phyloP scores from a whole-genome alignment of 2,888 invertebrate genomes.

The Andrena bicolor region DNA sequence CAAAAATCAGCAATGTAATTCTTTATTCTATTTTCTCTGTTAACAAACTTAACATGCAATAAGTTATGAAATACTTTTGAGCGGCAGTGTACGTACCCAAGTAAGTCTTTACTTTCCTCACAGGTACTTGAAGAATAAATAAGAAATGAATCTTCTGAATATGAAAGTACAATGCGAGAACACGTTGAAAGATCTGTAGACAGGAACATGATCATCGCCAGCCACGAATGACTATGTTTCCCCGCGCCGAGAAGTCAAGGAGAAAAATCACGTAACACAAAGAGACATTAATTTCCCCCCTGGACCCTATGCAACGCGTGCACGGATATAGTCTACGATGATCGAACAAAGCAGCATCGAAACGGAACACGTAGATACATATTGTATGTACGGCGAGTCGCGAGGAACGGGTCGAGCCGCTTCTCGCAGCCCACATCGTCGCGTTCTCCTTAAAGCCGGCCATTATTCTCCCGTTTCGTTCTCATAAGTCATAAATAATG shows the following conservation, averaged over 20 bases:
- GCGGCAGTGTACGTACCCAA: not conserved
- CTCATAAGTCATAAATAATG: conserved; percentile 49
- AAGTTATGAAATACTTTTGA: too few species aligned
- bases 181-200: not conserved
- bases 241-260: not conserved
- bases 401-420: conserved; percentile 15
- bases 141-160: too few species aligned
- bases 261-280: conserved; percentile 6
- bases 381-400: not conserved
- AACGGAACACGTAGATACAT: not conserved
- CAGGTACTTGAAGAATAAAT: too few species aligned
- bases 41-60: too few species aligned
- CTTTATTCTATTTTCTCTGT: too few species aligned
- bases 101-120: not conserved
- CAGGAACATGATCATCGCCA: not conserved
- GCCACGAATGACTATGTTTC: not conserved
- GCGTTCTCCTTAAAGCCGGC: conserved; percentile 5
- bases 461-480: conserved; percentile 48
- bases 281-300: conserved; percentile 21
- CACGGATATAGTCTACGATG: conserved; percentile 18
- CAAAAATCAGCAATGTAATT: too few species aligned
- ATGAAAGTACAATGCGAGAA: not conserved
- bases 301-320: not conserved
- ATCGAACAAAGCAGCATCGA: conserved; percentile 17
- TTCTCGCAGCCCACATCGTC: not conserved